Conservation (phyloP, 1,140 invertebrate genomes). For the Drosophila gunungcola region DNA sequence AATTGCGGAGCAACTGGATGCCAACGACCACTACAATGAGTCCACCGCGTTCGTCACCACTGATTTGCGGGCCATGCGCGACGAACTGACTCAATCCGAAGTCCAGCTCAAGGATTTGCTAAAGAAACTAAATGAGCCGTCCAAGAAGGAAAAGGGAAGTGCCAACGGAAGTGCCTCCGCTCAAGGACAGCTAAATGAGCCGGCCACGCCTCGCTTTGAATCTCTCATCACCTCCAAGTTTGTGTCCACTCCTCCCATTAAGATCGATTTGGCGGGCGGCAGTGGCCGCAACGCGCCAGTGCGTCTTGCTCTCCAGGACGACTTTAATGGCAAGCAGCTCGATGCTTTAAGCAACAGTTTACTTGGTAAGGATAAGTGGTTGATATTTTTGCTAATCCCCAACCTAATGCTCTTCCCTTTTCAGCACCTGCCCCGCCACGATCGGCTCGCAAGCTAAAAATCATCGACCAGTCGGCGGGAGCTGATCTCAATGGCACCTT, state of each 20-base stretch:
- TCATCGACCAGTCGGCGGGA: slow-evolving; percentile 24
- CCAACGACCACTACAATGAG: slow-evolving; percentile 60
- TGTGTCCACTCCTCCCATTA: slow-evolving; percentile 75
- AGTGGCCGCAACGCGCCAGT: slow-evolving; percentile 32
- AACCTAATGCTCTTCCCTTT: not conserved
- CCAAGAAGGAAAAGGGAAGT: slow-evolving; percentile 36
- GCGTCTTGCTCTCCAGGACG: slow-evolving; percentile 67
- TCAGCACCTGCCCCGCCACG: slow-evolving; percentile 44
- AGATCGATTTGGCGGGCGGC: slow-evolving; percentile 38
- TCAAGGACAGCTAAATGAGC: not conserved
- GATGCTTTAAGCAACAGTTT: slow-evolving; percentile 53
- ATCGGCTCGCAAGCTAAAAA: slow-evolving; percentile 55
- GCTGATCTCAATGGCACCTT: slow-evolving; percentile 54
- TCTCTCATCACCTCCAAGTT: slow-evolving; percentile 52
- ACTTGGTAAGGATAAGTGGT: slow-evolving; percentile 30
- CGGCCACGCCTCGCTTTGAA: slow-evolving; percentile 41
- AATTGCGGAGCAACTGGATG: slow-evolving; percentile 66
- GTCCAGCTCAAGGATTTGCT: slow-evolving; percentile 53
- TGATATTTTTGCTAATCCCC: too few species aligned
- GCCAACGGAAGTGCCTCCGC: slow-evolving; percentile 2
- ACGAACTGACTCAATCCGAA: slow-evolving; percentile 57
- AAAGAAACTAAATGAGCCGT: slow-evolving; percentile 36
- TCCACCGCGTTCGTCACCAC: slow-evolving; percentile 51
- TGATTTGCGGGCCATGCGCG: slow-evolving; percentile 43
- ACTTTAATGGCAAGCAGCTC: slow-evolving; percentile 58